Evolutionary conservation across 1,140 invertebrate species (phyloP), one percentile per base, ranked within the genome.

Genomic region (Oryzaephilus surinamensis): DNA sequence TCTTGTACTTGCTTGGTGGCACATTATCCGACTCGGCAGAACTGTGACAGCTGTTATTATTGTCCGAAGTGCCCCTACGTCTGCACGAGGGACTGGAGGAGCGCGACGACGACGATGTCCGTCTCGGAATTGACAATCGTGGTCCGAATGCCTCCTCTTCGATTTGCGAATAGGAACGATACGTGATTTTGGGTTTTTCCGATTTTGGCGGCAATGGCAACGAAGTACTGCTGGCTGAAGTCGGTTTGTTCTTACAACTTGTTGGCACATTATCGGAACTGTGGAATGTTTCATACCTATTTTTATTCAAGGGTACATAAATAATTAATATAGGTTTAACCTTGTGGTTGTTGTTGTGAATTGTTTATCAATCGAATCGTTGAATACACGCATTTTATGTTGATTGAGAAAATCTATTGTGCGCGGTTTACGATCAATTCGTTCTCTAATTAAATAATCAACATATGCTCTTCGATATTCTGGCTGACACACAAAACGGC

Each of bases 381-480:
- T 29, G 13, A 42, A 44, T 24, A 33, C 23, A 14, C 49, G 37
- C 32, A 31, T 39, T 14, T 17, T 32, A 12, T 30, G 38, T 23
- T 16, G 15, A 18, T 14, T 23, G 24, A 52, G 24, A 45, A 52
- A 49, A 16, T 55, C 48, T 23, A 50, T 19, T 17, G 51, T 44
- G 35, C 51, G 39, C 14, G 40, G 29, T 32, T 54, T 50, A 6
- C 46, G 29, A 16, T 48, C 47, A 4, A 60, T 33, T 34, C 50
- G 50, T 43, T 63, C 61, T 19, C 59, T 48, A 14, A 55, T 57
- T 24, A 62, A 43, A 37, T 62, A 63, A 50, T 62, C 55, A 2
- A 56, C 50, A 43, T 62, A 62, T 7, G 60, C 60, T 47, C 61
- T 65, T 31, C 62, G 61, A 39, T 72, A 71, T 45, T 73, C 69